Conservation (phyloP, 2,888 invertebrate genomes). For the Azorinus chamasolen region DNA sequence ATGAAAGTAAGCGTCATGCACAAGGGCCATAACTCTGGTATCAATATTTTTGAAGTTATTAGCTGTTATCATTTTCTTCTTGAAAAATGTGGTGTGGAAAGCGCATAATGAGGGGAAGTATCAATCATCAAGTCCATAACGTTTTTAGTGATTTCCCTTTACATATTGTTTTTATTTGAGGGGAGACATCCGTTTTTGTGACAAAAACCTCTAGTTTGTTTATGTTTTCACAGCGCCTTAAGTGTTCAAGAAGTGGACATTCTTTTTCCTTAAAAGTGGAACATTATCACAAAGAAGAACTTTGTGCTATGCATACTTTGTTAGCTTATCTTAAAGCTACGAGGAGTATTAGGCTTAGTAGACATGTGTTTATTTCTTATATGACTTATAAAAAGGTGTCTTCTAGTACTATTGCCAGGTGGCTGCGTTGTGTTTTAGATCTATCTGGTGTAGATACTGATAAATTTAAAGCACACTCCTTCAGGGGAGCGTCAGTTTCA, state of each 20-base stretch:
- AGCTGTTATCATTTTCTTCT: no score
- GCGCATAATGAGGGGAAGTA: no score
- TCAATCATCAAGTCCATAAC: no score
- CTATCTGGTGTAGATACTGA: conserved; percentile 32
- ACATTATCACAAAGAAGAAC: conserved; percentile 32
- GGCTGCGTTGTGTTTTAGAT: conserved; percentile 31
- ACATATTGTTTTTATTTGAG: no score
- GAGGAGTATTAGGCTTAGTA: background rate
- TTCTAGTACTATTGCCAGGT: conserved; percentile 54
- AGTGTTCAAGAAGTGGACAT: conserved; percentile 14
- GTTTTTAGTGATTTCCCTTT: no score
- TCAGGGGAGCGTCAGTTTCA: conserved; percentile 34
- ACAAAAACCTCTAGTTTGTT: conserved; percentile 6
- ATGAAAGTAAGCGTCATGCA: no score
- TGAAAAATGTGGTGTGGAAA: no score
- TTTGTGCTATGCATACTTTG: conserved; percentile 51
- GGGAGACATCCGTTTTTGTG: no score
- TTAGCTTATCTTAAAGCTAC: conserved; percentile 28
- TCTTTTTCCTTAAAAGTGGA: conserved; percentile 20
- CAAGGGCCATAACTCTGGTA: no score
- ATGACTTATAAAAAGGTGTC: conserved; percentile 37
- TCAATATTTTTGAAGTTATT: no score
- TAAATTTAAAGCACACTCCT: conserved; percentile 48
- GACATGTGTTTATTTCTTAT: conserved; percentile 43
- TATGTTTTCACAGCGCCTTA: background rate